Evolutionary conservation across 2,888 invertebrate species (phyloP), one percentile per base, ranked within the genome.

Genomic region (Unio pictorum): DNA sequence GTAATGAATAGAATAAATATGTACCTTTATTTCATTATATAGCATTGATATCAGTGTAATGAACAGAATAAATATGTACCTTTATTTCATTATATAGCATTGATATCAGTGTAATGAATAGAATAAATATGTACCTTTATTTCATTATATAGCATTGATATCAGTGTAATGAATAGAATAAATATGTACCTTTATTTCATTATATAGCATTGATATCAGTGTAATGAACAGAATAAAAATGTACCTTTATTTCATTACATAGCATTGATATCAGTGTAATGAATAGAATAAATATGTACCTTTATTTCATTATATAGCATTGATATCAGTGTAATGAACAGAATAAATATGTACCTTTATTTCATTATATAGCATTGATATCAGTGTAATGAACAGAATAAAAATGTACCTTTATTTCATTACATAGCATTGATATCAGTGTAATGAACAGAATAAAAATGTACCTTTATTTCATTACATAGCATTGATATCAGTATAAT

Each of bases 11-110:
- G 8, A 11, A 28, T 7, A 23, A 26, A 17, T 30, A 8, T 78
- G 78, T 92, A 95, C 95, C 84, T 95, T 95, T 55, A 94, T 93
- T 57, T 78, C 74, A 78, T 95, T 93, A 91, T 97, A 97, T 78
- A 23, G 23, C 23, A 23, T 23, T 23, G 23, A 23, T 45, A 45
- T 15, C 3, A 15, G 15, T 2, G 15, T 45, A 34, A 3, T 15
- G 45, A 45, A 45, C 11, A 45, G 8, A 11, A 28, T 7, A 23
- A 26, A 17, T 30, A 8, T 78, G 78, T 92, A 95, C 95, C 84
- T 95, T 95, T 55, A 94, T 93, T 57, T 78, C 74, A 78, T 95
- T 93, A 91, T 97, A 97, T 78, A 23, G 23, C 23, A 23, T 23
- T 23, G 23, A 23, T 45, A 45, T 15, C 3, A 15, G 15, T 2